A percentile compares a stretch with the other conserved stretches of the same genome.
These are phyloP conservation scores for Microplitis mediator DNA, from an alignment of 1,140 invertebrate species.

Conservation along the genomic window DNA sequence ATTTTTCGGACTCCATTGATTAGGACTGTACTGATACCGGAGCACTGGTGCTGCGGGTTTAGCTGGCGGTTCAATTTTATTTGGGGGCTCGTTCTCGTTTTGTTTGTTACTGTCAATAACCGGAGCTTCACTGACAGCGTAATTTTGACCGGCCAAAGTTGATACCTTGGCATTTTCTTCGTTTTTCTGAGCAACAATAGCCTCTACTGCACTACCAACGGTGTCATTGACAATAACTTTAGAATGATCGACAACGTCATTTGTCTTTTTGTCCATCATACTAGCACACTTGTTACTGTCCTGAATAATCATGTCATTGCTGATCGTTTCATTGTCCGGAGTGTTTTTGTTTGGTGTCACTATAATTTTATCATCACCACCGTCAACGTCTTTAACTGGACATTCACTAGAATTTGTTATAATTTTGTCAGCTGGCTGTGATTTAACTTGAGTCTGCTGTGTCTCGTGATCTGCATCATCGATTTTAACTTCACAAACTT, in stretches of 20 bases:
- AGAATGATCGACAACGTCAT: slow-evolving; percentile 55
- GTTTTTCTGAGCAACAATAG: slow-evolving; percentile 61
- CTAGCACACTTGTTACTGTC: slow-evolving; percentile 33
- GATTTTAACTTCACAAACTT: not conserved
- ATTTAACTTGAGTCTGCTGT: not conserved
- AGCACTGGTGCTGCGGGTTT: slow-evolving; percentile 29
- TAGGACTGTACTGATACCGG: slow-evolving; percentile 64
- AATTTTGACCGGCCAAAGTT: slow-evolving; percentile 28
- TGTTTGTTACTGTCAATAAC: slow-evolving; percentile 40
- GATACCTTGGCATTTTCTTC: slow-evolving; percentile 61
- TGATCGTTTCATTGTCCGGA: slow-evolving; percentile 36
- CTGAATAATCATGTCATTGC: slow-evolving; percentile 38
- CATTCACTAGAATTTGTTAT: slow-evolving; percentile 9
- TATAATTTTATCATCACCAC: not conserved
- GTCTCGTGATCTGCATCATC: not conserved
- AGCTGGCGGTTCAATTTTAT: slow-evolving; percentile 29
- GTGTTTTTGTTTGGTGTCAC: not conserved
- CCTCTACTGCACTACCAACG: slow-evolving; percentile 39
- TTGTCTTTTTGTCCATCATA: slow-evolving; percentile 35
- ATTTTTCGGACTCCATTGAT: slow-evolving; percentile 87
- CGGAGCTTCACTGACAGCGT: slow-evolving; percentile 29
- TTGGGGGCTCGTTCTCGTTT: slow-evolving; percentile 33
- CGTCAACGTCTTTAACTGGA: not conserved
- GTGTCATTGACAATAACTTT: slow-evolving; percentile 34
- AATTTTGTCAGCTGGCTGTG: not conserved